phyloP scores from a whole-genome alignment of 2,797 vertebrate genomes.

The Siniperca undulata region DNA sequence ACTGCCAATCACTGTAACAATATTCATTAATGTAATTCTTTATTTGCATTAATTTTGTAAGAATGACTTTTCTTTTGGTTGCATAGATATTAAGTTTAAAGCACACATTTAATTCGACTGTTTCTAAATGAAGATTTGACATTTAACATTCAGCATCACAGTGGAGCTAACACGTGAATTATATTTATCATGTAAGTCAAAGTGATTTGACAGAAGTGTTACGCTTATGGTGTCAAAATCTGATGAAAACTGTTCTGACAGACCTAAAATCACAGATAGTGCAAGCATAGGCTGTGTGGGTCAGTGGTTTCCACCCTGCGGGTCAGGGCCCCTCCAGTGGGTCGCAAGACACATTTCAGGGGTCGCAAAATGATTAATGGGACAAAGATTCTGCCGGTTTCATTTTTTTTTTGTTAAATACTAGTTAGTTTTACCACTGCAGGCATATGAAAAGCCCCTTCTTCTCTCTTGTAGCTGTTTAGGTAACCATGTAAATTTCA shows the following conservation, averaged over 20 bases:
- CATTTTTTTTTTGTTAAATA: no score
- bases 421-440: background rate
- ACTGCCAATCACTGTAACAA: no score
- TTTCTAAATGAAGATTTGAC: background rate
- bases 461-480: background rate
- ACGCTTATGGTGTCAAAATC: no score
- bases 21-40: background rate
- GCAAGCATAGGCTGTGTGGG: no score
- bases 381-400: no score
- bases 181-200: no score
- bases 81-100: background rate
- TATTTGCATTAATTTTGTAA: background rate
- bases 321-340: background rate
- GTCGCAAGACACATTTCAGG: no score
- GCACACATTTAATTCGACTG: background rate
- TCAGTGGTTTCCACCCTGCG: background rate
- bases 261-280: no score
- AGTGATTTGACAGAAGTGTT: no score
- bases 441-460: background rate
- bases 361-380: no score
- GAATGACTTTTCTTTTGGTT: background rate
- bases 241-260: no score
- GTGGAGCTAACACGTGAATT: background rate
- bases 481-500: background rate
- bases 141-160: background rate